These are phyloP conservation scores for Drosophila picticornis DNA, from an alignment of 2,888 invertebrate genomes.

Conservation along the genomic window DNA sequence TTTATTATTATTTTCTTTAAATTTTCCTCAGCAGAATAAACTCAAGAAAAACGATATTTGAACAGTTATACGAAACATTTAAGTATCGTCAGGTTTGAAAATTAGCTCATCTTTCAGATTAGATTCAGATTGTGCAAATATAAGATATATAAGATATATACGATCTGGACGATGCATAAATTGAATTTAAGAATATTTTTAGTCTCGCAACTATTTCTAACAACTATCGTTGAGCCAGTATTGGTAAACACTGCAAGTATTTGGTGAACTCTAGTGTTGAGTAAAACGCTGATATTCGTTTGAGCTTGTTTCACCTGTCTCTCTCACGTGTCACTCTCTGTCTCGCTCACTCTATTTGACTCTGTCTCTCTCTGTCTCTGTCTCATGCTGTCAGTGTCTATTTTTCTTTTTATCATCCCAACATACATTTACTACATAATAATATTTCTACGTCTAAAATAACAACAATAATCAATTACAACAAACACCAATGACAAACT, in stretches of 20 bases:
- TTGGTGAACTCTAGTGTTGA: background rate
- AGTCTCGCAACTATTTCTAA: background rate
- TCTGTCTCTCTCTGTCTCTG: slow-evolving; percentile 9
- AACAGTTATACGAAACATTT: background rate
- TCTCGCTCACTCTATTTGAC: slow-evolving; percentile 6
- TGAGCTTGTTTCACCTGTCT: background rate
- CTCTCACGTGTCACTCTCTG: background rate
- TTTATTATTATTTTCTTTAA: background rate
- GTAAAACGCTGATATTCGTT: background rate
- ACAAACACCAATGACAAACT: slow-evolving; percentile 19
- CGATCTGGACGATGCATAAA: background rate
- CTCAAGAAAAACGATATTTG: no score
- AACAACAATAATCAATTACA: slow-evolving; percentile 29
- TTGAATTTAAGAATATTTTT: background rate
- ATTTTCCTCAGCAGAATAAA: background rate
- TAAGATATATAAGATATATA: background rate
- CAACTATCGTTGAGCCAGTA: background rate
- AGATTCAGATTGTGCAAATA: background rate
- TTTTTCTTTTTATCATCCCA: slow-evolving; percentile 14
- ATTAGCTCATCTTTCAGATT: background rate
- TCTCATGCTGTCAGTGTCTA: background rate
- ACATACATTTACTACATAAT: slow-evolving; percentile 19
- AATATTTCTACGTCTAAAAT: slow-evolving; percentile 13
- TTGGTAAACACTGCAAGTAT: background rate
- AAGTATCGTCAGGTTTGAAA: background rate